Evolutionary conservation across 2,797 vertebrate species (phyloP).

Genomic region (Bradypodion pumilum): DNA sequence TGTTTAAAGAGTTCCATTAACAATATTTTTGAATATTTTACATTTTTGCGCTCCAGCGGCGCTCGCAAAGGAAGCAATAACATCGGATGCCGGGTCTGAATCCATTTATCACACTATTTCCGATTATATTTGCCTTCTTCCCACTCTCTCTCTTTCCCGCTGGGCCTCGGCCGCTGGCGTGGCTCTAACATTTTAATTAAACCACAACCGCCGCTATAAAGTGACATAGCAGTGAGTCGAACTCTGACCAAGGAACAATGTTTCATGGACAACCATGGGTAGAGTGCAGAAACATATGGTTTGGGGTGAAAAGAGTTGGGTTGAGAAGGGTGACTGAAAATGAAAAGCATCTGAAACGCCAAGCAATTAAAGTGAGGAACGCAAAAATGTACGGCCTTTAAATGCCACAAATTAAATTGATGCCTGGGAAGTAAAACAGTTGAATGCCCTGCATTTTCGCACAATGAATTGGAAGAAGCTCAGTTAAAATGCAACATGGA

Average conservation of each 20-base stretch:
- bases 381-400: neutral
- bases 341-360: neutral
- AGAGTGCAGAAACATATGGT: slow-evolving; percentile 21
- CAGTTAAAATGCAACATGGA: neutral
- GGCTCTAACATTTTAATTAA: slow-evolving; percentile 34
- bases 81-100: slow-evolving; percentile 14
- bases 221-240: slow-evolving; percentile 3
- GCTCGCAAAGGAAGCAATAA: slow-evolving; percentile 36
- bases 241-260: neutral
- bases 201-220: slow-evolving; percentile 18
- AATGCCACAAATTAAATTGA: neutral
- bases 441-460: neutral
- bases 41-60: slow-evolving; percentile 41
- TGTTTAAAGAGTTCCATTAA: slow-evolving; percentile 43
- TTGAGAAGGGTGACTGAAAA: neutral
- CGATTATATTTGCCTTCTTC: neutral
- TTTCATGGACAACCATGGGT: neutral
- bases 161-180: neutral
- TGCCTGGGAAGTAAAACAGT: neutral
- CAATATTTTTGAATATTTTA: slow-evolving; percentile 48
- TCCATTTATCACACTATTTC: slow-evolving; percentile 44
- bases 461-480: neutral
- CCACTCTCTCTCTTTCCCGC: neutral
- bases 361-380: neutral
- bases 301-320: neutral